Base-by-base conservation (phyloP, 2,113 vertebrate species). In the Cisticola juncidis region DNA sequence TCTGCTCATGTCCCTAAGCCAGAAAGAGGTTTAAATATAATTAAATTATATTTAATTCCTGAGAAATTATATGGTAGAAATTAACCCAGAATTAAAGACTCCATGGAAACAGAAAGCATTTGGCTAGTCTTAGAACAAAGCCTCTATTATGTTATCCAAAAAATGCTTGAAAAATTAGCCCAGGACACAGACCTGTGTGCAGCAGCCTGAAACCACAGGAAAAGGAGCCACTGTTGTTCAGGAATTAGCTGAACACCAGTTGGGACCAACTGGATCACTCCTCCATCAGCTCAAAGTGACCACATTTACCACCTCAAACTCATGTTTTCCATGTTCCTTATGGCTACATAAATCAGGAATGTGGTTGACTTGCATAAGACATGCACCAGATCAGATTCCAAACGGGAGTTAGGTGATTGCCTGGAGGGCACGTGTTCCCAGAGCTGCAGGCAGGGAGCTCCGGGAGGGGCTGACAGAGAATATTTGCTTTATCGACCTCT, bases 1-100 rank as follows among this genome's bases (percentile, higher is more conserved):
- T 96, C 53, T 82, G 35, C 56, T 97, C 26, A 51, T 48, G 56
- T 72, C 87, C 80, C 86, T 93, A 88, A 97, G 65, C 54, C 80
- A 93, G 73, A 95, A 85, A 84, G 90, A 95, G 85, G 26, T 77
- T 86, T 51, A 36, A 58, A 60, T 26, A 26, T 25, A 50, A 86
- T 86, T 66, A 42, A 42, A 22, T 92, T 94, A 44, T 80, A 72
- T 84, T 91, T 96, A 80, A 81, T 97, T 97, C 86, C 74, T n/a
- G 69, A 86, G 42, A 91, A 81, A 58, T 89, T 95, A 68, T 71
- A 72, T 87, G 35, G 38, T 33, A 66, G 48, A 96, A 96, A 93
- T 74, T 71, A 96, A 96, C 14, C 17, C 61, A 86, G 86, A 96
- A 95, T 85, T 72, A 95, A 88, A 84, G 70, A 64, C 40, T 65